A percentile compares a stretch with the other conserved stretches of the same genome.
Conservation (phyloP, 2,888 invertebrate genomes). For the Habrosyne pyritoides region DNA sequence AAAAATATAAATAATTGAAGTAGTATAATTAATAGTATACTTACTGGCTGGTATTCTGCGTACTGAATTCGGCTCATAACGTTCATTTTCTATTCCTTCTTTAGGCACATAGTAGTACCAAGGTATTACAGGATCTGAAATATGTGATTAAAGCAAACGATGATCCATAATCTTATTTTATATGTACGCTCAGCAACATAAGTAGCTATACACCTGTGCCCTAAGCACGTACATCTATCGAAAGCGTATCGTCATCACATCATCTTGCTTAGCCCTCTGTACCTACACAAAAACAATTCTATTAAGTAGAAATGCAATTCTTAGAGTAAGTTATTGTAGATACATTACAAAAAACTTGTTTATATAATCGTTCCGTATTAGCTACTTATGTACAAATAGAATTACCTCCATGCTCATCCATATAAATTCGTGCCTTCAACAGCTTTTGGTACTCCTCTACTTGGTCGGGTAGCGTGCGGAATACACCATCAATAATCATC, state of each 20-base stretch:
- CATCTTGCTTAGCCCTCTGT: too few species aligned
- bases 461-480: slow-evolving; percentile 93
- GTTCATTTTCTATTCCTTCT: slow-evolving; percentile 89
- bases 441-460: slow-evolving; percentile 96
- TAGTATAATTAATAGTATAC: slow-evolving; percentile 24
- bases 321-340: too few species aligned
- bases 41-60: slow-evolving; percentile 85
- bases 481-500: slow-evolving; percentile 98
- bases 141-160: slow-evolving; percentile 5
- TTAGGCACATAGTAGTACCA: slow-evolving; percentile 95
- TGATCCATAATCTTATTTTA: too few species aligned
- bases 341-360: slow-evolving; percentile 8
- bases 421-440: slow-evolving; percentile 90
- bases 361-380: too few species aligned
- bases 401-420: slow-evolving; percentile 91
- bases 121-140: slow-evolving; percentile 94
- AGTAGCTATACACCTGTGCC: too few species aligned
- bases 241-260: too few species aligned
- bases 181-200: too few species aligned
- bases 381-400: background rate
- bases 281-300: too few species aligned
- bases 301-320: too few species aligned
- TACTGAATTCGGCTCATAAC: slow-evolving; percentile 87
- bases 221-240: too few species aligned
- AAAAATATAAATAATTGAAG: slow-evolving; percentile 2